Base-by-base conservation (phyloP, 2,888 invertebrate species). In the Parnassius apollo region DNA sequence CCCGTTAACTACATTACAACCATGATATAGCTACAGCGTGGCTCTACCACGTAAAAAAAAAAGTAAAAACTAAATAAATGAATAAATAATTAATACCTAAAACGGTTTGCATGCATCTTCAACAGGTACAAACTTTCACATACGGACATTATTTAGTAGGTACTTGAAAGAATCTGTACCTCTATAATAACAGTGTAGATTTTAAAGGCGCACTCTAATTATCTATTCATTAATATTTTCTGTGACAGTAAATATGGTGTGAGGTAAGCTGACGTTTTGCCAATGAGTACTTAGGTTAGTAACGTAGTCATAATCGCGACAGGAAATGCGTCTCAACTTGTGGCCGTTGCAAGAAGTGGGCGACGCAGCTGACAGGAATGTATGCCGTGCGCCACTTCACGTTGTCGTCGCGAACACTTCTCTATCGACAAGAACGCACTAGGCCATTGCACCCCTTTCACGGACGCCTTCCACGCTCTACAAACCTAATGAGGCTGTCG, bases 371-470 rank as follows among this genome's bases (percentile, higher is more conserved):
- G 76, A 74, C 74, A 78, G 83, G 89, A 82, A 91, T 89, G 78
- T 86, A 80, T 85, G 89, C 80, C 90, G 75, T 84, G 85, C 84
- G 81, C 69, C 74, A 68, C 74, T 70, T 68, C 68, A 46, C 57
- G 61, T 69, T 67, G 69, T 50, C 57, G 61, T 69, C 67, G 71
- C 75, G 70, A 72, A 69, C 69, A 72, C 76, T 75, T 73, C 72
- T 77, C 75, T 74, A 73, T 68, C 70, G 69, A 66, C 66, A 61
- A 69, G 68, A 70, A 78, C 80, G 80, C 82, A 80, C 78, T 80
- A 83, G 89, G 88, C 85, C 91, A 78, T 88, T 88, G 88, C 89
- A 89, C 91, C 88, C 87, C 86, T 88, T 89, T 91, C 90, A 85
- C 88, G 86, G 75, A 80, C 77, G 76, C 72, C 82, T 86, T 82